Conservation (phyloP, 35 echinoderm and acorn worm genomes). For the Stichopus chloronotus region DNA sequence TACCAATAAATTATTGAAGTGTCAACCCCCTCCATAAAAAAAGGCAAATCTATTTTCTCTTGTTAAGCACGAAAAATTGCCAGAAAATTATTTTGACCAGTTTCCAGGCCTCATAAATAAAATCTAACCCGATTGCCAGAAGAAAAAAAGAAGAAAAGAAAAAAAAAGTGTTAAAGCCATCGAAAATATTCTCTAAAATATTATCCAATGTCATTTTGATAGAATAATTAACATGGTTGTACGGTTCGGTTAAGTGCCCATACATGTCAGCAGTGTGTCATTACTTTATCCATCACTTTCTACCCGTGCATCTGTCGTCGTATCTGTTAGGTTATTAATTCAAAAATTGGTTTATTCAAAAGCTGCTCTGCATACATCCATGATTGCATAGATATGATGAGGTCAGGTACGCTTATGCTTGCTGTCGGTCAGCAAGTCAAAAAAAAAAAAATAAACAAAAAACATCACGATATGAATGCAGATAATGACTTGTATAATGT, state of each 20-base stretch:
- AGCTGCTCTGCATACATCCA: not conserved
- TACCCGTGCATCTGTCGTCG: not conserved
- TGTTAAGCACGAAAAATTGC: not conserved
- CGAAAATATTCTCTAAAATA: conserved; percentile 1
- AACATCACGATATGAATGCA: too few species aligned
- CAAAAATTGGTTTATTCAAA: not conserved
- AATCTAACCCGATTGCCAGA: not conserved
- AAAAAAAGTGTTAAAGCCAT: not conserved
- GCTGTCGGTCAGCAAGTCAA: too few species aligned
- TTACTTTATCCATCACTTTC: conserved; percentile 23
- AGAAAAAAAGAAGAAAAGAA: not conserved
- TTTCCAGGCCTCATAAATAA: not conserved
- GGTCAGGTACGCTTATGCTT: too few species aligned
- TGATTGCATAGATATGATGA: too few species aligned
- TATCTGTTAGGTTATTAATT: not conserved
- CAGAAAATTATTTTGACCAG: not conserved
- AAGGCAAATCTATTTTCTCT: not conserved
- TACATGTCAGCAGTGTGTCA: conserved; percentile 27
- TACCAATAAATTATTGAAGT: conserved; percentile 6
- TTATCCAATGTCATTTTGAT: conserved; percentile 20
- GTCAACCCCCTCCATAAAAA: not conserved
- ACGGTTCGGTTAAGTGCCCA: conserved; percentile 32
- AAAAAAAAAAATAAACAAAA: too few species aligned
- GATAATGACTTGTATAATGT: too few species aligned
- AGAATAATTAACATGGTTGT: conserved; percentile 44